These are phyloP conservation scores for Brachionus plicatilis DNA, from an alignment of 1,140 invertebrate genomes.

Conservation along the genomic window DNA sequence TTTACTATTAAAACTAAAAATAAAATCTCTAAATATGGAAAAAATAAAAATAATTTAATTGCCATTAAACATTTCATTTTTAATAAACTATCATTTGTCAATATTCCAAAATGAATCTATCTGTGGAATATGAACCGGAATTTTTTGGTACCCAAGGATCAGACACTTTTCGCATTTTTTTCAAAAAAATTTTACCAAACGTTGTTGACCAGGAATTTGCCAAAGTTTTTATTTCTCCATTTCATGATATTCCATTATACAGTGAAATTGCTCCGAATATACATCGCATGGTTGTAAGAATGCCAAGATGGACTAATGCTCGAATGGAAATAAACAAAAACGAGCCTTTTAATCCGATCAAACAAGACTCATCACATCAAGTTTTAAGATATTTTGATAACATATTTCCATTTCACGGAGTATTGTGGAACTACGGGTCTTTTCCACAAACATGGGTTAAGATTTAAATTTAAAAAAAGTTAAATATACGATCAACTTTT, in stretches of 20 bases:
- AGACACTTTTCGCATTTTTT: constrained; percentile 1
- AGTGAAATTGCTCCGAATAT: constrained; percentile 61
- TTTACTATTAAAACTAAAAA: not conserved
- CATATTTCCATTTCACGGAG: constrained; percentile 96
- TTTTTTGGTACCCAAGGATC: not conserved
- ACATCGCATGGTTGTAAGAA: constrained; percentile 93
- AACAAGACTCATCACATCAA: constrained; percentile 96
- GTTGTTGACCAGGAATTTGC: not conserved
- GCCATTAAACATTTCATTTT: not conserved
- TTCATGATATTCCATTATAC: constrained; percentile 90
- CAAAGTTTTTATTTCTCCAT: constrained; percentile 69
- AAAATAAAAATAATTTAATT: not conserved
- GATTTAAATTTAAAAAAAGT: not conserved
- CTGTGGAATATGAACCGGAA: not conserved
- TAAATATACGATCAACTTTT: not conserved
- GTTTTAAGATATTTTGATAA: constrained; percentile 92
- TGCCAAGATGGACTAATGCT: constrained; percentile 96
- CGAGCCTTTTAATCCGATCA: constrained; percentile 89
- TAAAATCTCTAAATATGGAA: not conserved
- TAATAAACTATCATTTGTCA: not conserved
- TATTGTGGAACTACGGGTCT: constrained; percentile 99
- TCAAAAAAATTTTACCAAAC: constrained; percentile 18
- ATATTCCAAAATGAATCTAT: constrained; percentile 1
- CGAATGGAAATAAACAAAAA: constrained; percentile 86
- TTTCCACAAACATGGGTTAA: constrained; percentile 84